phyloP scores from a whole-genome alignment of 2,797 vertebrate genomes.

The Acrossocheilus wenchowensis region DNA sequence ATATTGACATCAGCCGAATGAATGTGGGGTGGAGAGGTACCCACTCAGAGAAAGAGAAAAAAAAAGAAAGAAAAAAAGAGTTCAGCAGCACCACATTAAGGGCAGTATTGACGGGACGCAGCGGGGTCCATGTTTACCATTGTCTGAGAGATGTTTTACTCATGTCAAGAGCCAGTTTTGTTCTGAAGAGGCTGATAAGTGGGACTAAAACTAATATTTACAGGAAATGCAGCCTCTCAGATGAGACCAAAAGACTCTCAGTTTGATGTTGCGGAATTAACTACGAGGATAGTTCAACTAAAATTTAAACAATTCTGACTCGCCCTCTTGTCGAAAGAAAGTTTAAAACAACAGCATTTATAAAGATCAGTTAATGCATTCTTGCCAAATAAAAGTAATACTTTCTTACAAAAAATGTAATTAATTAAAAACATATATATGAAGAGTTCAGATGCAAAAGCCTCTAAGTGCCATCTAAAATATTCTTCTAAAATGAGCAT shows the following conservation, averaged over 20 bases:
- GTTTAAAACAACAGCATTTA: not conserved
- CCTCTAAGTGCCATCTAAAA: too few relatives aligned
- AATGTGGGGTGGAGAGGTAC: slow-evolving; percentile 21
- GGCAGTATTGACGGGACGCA: slow-evolving; percentile 35
- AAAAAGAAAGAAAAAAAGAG: not conserved
- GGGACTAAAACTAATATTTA: slow-evolving; percentile 47
- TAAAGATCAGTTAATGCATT: not conserved
- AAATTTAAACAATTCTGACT: not conserved
- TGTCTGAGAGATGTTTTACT: slow-evolving; percentile 38
- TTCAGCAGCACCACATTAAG: slow-evolving; percentile 31
- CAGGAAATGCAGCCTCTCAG: slow-evolving; percentile 1
- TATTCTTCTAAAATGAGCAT: too few relatives aligned
- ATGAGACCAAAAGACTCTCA: not conserved
- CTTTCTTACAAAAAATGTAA: too few relatives aligned
- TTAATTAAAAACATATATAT: too few relatives aligned
- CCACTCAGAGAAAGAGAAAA: not conserved
- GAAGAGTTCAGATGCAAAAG: too few relatives aligned
- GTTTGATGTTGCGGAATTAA: not conserved
- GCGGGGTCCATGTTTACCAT: slow-evolving; percentile 21
- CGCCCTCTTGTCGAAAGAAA: not conserved
- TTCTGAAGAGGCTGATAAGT: slow-evolving; percentile 26
- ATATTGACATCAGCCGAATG: slow-evolving; percentile 43
- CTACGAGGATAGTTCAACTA: not conserved
- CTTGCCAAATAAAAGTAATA: not conserved
- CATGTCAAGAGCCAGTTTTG: slow-evolving; percentile 13